Evolutionary conservation across 2,888 invertebrate species (phyloP), one percentile per base, ranked within the genome.

Genomic region (Platynereis dumerilii): DNA sequence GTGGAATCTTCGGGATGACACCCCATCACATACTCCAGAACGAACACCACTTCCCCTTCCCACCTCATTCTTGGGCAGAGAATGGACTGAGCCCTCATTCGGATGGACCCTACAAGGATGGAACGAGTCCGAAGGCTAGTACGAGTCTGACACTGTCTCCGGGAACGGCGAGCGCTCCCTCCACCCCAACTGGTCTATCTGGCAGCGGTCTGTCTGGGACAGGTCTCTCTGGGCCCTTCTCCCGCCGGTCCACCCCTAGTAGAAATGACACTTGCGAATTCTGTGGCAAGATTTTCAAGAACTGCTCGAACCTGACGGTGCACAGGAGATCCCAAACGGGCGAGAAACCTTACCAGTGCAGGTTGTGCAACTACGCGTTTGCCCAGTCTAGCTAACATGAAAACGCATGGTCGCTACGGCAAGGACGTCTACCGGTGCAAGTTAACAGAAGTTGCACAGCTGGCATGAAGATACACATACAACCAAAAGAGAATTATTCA

Each of bases 351-450:
- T 99, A 99, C 89, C 96, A 96, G 85, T 99, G 99, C 84, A 95
- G 95, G 83, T 87, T 99, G 72, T 99, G 99, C 87, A 94, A 94
- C 69, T 99, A 99, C 86, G 99, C 99, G 28, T 99, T 98, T 85
- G 98, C 99, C n/a, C 98, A 99, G 87, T 96, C 96, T 83, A 96
- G 96, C 27, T 99, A 99, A 85, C 88, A 99, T 99, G 99, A 96
- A 98, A 85, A 99, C 99, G 0, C 99, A 99, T 86, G 99, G 99
- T 0, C 90, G 98, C 71, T 89, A 94, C 71, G 97, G 97, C 69
- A 96, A 97, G 86, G 98, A 99, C 86, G 97, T 97, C 67, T 99
- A 96, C 86, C n/a, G n/a, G n/a, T n/a, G n/a, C n/a, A n/a, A n/a
- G n/a, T n/a, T n/a, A n/a, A n/a, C n/a, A n/a, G n/a, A n/a, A n/a